Evolutionary conservation across 2,888 invertebrate species (phyloP), one percentile per base, ranked within the genome.

Genomic region (Nyleta sp.): DNA sequence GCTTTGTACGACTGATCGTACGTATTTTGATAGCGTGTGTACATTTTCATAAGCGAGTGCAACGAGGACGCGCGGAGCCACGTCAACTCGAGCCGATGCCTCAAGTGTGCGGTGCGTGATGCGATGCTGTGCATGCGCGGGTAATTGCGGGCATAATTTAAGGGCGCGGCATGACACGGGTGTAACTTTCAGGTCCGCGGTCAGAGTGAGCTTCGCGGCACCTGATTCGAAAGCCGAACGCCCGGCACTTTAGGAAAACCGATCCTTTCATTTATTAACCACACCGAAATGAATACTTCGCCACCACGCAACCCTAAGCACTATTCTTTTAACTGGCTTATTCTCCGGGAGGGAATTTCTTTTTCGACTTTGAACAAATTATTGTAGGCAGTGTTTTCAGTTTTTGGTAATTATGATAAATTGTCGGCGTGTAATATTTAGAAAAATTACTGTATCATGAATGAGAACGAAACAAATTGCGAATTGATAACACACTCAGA

Each of bases 71-170:
- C 55, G 18, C 38, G 28, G 20, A 48, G 59, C 20, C 57, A 50
- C 70, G 62, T 59, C 67, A 70, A 70, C 64, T 48, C 35, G 64
- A 46, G 64, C 53, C 33, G 73, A 50, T 50, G 70, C 33, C 59
- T 38, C 57, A 33, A 70, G 46, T 60, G 50, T 38, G 22, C 64
- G 68, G 75, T 78, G 77, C 80, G 74, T 70, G 78, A 74, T 57
- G 74, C 55, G 70, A 70, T 59, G 65, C 67, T 59, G 40, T 76
- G 62, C 80, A 79, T 81, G 81, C 64, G 82, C 83, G 76, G 83
- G 86, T 88, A 88, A 88, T 88, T 87, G 87, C 83, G 84, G 82
- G 87, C 82, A 87, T 88, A 88, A 88, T 88, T 88, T 86, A 87
- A 87, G 86, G 78, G 78, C 81, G 86, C 87, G 84, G 82, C 84